These are phyloP conservation scores for Micrastur ruficollis DNA, from an alignment of 2,797 vertebrate genomes.

Conservation along the genomic window DNA sequence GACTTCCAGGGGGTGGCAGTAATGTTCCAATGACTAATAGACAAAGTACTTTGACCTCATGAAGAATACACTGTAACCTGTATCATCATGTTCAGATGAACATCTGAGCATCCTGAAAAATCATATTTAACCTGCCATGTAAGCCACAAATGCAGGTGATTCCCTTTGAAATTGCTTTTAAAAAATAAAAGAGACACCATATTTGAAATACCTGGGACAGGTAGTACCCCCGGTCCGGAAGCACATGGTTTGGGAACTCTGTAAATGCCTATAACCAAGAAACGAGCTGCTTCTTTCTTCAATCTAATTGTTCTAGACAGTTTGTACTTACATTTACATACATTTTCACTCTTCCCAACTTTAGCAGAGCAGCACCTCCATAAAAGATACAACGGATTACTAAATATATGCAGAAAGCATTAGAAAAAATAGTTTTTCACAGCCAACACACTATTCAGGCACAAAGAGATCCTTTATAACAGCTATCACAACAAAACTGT, in stretches of 20 bases:
- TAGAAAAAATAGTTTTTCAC: background rate
- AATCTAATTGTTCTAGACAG: background rate
- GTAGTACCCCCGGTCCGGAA: background rate
- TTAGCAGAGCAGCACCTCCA: background rate
- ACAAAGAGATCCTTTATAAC: background rate
- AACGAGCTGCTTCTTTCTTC: background rate
- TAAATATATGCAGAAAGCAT: background rate
- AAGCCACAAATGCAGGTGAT: background rate
- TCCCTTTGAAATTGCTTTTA: background rate
- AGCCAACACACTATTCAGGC: background rate
- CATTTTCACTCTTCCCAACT: background rate
- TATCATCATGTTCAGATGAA: background rate
- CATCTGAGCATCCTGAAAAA: background rate
- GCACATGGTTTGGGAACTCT: background rate
- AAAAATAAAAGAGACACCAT: background rate
- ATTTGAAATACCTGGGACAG: background rate
- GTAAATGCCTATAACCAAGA: background rate
- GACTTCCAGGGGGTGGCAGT: constrained; percentile 17
- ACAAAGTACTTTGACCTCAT: background rate
- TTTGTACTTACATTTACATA: background rate
- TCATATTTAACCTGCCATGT: background rate
- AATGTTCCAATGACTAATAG: background rate
- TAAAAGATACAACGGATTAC: background rate
- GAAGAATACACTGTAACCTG: background rate
- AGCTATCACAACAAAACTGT: background rate